Conservation (phyloP, 2,113 vertebrate species). For the Furnarius figulus region DNA sequence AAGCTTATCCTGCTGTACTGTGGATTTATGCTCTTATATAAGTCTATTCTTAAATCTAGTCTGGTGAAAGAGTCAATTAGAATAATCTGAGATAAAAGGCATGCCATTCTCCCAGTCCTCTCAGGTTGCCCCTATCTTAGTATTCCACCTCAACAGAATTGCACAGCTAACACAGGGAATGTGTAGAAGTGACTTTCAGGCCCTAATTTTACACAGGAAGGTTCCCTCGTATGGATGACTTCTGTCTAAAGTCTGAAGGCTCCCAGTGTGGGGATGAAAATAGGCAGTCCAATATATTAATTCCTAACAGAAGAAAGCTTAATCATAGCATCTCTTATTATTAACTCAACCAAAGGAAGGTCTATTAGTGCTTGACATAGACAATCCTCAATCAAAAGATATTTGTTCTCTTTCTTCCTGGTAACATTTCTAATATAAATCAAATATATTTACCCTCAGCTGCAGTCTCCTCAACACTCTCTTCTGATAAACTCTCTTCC, state of each 20-base stretch:
- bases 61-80: background rate
- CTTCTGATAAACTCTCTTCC: slow-evolving; percentile 24
- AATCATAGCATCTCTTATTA: background rate
- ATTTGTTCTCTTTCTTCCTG: background rate
- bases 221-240: background rate
- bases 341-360: background rate
- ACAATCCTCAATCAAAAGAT: background rate
- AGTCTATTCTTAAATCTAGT: background rate
- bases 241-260: background rate
- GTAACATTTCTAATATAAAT: background rate
- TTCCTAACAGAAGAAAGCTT: background rate
- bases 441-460: background rate
- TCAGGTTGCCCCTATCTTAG: background rate
- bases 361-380: background rate
- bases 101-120: background rate
- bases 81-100: background rate
- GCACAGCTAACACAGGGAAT: background rate
- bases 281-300: background rate
- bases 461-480: background rate
- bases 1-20: background rate
- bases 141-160: background rate
- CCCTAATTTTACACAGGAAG: background rate
- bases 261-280: background rate
- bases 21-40: background rate
- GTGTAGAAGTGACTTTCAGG: background rate